These are phyloP conservation scores for Sinonovacula constricta DNA, from an alignment of 1,140 invertebrate species.

Conservation along the genomic window DNA sequence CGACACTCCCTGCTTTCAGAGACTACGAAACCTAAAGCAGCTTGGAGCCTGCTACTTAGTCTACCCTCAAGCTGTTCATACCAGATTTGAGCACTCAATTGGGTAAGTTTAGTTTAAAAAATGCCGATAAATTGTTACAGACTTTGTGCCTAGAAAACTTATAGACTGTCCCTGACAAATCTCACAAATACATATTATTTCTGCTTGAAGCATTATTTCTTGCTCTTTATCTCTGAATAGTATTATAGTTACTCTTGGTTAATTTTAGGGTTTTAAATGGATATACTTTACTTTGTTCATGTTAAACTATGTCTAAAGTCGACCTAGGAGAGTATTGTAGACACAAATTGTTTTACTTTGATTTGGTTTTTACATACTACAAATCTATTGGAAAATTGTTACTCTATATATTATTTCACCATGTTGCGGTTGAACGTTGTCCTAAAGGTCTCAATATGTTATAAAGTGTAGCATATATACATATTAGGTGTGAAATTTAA, in stretches of 20 bases:
- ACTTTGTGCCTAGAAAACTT: not conserved
- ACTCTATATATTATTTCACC: too few species aligned
- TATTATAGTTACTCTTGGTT: not conserved
- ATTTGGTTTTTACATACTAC: too few species aligned
- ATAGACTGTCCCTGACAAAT: not conserved
- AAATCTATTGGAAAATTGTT: too few species aligned
- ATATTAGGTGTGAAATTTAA: too few species aligned
- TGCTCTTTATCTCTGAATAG: not conserved
- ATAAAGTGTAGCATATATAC: too few species aligned
- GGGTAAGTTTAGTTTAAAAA: conserved; percentile 77
- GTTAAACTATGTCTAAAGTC: too few species aligned
- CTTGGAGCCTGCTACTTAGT: conserved; percentile 81
- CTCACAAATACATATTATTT: not conserved
- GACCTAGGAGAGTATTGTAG: too few species aligned
- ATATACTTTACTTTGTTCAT: not conserved
- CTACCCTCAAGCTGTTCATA: conserved; percentile 82
- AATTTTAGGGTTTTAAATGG: not conserved
- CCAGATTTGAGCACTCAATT: conserved; percentile 83
- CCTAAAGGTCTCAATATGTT: too few species aligned
- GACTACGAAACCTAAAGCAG: conserved; percentile 82
- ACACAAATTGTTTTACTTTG: too few species aligned
- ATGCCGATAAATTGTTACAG: not conserved
- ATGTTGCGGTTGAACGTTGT: too few species aligned
- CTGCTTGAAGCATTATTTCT: not conserved
- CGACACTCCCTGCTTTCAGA: conserved; percentile 84